These are phyloP conservation scores for Sporophila hypoxantha DNA, from an alignment of 2,113 vertebrate species.

Conservation along the genomic window DNA sequence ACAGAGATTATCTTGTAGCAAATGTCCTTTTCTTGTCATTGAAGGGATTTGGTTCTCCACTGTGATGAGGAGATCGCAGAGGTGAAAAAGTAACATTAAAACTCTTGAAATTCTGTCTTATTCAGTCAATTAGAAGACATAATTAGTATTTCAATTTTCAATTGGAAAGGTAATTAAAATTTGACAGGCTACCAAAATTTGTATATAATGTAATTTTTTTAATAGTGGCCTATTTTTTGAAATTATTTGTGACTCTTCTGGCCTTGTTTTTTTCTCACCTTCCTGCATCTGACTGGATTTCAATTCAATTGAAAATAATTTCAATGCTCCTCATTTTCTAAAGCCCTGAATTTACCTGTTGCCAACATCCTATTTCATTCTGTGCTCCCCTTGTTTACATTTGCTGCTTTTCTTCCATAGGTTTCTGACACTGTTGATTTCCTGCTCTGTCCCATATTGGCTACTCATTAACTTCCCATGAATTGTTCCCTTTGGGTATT, in stretches of 20 bases:
- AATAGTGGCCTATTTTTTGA: neutral
- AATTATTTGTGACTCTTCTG: neutral
- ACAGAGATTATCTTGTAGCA: neutral
- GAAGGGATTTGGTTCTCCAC: neutral
- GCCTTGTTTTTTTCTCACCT: neutral
- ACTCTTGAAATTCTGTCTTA: neutral
- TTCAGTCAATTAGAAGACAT: neutral
- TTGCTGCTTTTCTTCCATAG: neutral
- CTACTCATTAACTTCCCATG: neutral
- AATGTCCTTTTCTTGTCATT: neutral
- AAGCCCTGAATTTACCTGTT: neutral
- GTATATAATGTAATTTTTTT: neutral
- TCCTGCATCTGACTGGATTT: neutral
- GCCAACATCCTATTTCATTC: neutral
- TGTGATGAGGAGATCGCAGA: neutral
- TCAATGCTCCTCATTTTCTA: neutral
- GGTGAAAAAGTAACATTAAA: neutral
- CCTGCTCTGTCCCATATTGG: neutral
- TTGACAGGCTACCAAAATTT: neutral
- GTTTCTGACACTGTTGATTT: neutral
- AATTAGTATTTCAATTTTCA: neutral
- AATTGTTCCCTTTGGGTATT: neutral
- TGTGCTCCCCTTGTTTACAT: neutral
- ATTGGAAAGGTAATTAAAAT: constrained; percentile 10
- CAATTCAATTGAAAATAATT: neutral